Base-by-base conservation (phyloP, 2,113 vertebrate genomes). In the Tupaia tana region DNA sequence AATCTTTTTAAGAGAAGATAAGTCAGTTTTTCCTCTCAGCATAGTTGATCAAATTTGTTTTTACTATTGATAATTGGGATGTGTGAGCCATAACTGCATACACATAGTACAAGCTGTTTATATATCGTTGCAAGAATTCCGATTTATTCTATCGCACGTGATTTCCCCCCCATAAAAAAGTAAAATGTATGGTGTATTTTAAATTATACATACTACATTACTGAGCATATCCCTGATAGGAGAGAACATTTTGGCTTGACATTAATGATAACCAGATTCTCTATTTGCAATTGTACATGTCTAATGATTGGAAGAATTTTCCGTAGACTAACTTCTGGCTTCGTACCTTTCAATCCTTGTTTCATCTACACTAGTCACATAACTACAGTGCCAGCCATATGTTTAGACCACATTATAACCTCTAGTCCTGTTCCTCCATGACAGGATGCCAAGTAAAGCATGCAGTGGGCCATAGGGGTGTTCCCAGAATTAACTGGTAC, bases 211-310 rank as follows among this genome's bases (percentile, higher is more conserved):
- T 13, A 56, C 52, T 81, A 31, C 7, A 9, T 90, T 88, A 90
- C 7, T 84, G 29, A 93, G 13, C 77, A 16, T 90, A 61, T 85
- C 85, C 64, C 58, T 81, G 54, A 95, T 20, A 81, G 64, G 79
- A 91, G 22, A 93, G 25, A 91, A 52, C 89, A 86, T 88, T 89
- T 91, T 89, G 74, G 81, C 89, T 93, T 95, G 67, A 85, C 74
- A 88, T 95, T 86, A 86, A 0, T 86, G 52, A 96, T 54, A 78
- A 93, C 5, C 27, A 89, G 89, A 80, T 74, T 94, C 82, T 92
- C 85, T 31, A 59, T 66, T 95, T 91, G 81, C 6, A 93, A 15
- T 58, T 70, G 31, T n/a, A 64, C 54, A 7, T 90, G 31, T 92
- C 31, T 52, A 34, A 80, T 31, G 43, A 85, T 83, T 95, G 80